Evolutionary conservation across 2,888 invertebrate genomes (phyloP), one percentile per base, ranked within the genome.

Genomic region (Venusia cambrica): DNA sequence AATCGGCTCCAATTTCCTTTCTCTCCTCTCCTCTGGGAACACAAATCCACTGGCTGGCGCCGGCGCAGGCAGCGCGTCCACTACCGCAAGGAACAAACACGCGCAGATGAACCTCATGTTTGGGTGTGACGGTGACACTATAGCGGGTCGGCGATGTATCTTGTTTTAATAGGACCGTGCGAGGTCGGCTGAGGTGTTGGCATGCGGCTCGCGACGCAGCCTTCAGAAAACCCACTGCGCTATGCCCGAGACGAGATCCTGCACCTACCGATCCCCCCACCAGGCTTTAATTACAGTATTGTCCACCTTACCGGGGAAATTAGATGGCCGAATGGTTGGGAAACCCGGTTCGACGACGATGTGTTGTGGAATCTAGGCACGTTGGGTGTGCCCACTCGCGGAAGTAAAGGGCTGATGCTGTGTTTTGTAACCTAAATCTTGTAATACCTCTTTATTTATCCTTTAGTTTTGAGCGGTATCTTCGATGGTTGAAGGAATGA

Each of bases 221-320:
- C 87, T 85, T 87, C 87, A 81, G 84, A 84, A 85, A 83, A 81
- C 76, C 87, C 87, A 85, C 85, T 85, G 85, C 73, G 73, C 56
- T 52, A 55, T 54, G 73, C 61, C 63, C 42, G 75, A 62, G 69
- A 62, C 73, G 62, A 66, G 66, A 72, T 81, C 85, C 84, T 80
- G 80, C 61, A 58, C 54, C 54, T 58, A 61, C 59, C 43, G 63
- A 67, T 70, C 72, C 73, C 78, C 83, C 67, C 80, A 69, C 69
- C 55, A 46, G 50, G 38, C 60, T 54, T 57, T 80, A 68, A 83
- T 65, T 63, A 62, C 65, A 45, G 60, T 59, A 80, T 83, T 81
- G 80, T 83, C 52, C 37, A 52, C 56, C 53, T 57, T 54, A 55
- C 48, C 56, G 51, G 57, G 66, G 63, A 71, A 75, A 66, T 56